Conservation (phyloP, 2,888 invertebrate species). For the Abrostola triplasia region DNA sequence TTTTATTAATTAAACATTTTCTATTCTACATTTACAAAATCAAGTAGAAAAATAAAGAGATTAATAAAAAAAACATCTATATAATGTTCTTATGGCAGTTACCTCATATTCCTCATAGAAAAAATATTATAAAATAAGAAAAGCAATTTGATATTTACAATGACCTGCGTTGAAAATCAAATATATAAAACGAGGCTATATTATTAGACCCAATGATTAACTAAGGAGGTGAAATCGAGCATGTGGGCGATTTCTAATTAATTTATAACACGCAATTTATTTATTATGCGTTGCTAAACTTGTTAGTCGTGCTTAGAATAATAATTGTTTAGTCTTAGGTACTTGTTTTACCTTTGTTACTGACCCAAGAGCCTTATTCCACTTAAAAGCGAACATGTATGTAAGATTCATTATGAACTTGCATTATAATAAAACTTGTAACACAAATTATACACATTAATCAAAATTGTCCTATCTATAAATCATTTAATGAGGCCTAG, state of each 20-base stretch:
- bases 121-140: constrained; percentile 31
- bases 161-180: constrained; percentile 24
- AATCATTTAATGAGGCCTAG: constrained; percentile 73
- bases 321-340: not conserved
- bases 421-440: constrained; percentile 9
- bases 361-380: too few species aligned
- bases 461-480: not conserved
- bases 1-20: constrained; percentile 44
- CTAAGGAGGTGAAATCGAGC: constrained; percentile 19
- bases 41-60: constrained; percentile 56
- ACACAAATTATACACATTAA: constrained; percentile 26
- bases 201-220: not conserved
- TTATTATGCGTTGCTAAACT: too few species aligned
- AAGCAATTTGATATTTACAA: constrained; percentile 40
- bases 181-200: constrained; percentile 7
- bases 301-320: too few species aligned
- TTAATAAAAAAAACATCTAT: constrained; percentile 63
- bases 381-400: constrained; percentile 2
- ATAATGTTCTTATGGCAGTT: constrained; percentile 58
- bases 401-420: constrained; percentile 6
- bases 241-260: too few species aligned
- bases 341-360: too few species aligned
- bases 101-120: constrained; percentile 28
- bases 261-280: too few species aligned
- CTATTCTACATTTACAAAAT: constrained; percentile 61